These are phyloP conservation scores for Rhinopomastus cyanomelas DNA, from an alignment of 2,113 vertebrate species.

Conservation along the genomic window DNA sequence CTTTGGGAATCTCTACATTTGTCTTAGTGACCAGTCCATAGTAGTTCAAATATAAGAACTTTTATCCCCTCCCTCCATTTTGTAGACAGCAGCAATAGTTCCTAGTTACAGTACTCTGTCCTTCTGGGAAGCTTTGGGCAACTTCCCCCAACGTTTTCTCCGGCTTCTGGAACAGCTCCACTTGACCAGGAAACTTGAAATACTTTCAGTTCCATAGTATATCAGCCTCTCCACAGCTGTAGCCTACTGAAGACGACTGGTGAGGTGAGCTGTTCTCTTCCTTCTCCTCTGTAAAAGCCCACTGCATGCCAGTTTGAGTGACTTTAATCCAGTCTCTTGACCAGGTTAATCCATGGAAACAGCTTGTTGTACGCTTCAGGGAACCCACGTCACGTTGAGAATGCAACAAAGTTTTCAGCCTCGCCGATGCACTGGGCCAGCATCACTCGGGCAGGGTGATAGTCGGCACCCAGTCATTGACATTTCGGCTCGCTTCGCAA, in stretches of 20 bases:
- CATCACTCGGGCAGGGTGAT: conserved; percentile 92
- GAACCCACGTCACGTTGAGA: conserved; percentile 76
- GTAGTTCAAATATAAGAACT: background rate
- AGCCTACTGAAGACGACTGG: conserved; percentile 12
- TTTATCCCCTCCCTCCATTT: background rate
- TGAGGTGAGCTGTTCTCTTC: conserved; percentile 45
- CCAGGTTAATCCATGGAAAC: conserved; percentile 81
- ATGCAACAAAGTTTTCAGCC: conserved; percentile 75
- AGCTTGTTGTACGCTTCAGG: conserved; percentile 74
- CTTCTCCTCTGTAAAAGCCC: conserved; percentile 68
- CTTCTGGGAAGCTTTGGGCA: conserved; percentile 32
- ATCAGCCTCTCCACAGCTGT: conserved; percentile 43
- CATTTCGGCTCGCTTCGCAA: conserved; percentile 90
- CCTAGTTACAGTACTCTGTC: conserved; percentile 30
- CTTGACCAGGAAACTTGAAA: conserved; percentile 50
- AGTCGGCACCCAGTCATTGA: conserved; percentile 93
- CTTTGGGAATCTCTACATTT: conserved; percentile 21
- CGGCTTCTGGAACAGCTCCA: conserved; percentile 52
- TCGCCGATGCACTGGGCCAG: conserved; percentile 17
- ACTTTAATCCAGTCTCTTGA: conserved; percentile 78
- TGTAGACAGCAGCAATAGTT: conserved; percentile 31
- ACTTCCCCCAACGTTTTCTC: conserved; percentile 24
- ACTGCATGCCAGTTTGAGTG: conserved; percentile 74
- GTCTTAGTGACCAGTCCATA: background rate
- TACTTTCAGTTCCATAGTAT: conserved; percentile 60